These are phyloP conservation scores for Dryocosmus kuriphilus DNA, from an alignment of 2,888 invertebrate genomes.

Conservation along the genomic window DNA sequence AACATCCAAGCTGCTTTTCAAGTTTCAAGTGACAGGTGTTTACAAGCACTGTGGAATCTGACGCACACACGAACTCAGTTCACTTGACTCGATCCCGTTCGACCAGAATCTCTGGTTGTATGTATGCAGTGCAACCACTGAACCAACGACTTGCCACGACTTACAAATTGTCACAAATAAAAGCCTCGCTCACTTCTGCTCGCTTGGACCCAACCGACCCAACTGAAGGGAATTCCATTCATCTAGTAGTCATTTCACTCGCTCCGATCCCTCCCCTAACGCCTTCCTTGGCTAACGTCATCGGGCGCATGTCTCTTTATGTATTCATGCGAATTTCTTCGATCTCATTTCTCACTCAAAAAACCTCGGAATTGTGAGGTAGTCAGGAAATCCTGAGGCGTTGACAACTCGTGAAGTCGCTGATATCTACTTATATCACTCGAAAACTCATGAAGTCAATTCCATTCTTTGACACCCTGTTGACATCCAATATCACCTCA, in stretches of 20 bases:
- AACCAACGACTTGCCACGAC: conserved; percentile 11
- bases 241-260: conserved; percentile 44
- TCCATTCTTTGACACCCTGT: too few species aligned
- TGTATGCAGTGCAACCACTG: neutral
- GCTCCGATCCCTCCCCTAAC: conserved; percentile 42
- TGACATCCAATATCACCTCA: too few species aligned
- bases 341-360: neutral
- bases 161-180: conserved; percentile 30
- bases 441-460: too few species aligned
- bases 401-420: too few species aligned
- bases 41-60: conserved; percentile 27
- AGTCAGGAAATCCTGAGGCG: neutral
- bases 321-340: conserved; percentile 13
- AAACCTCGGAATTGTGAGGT: neutral
- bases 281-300: conserved; percentile 37
- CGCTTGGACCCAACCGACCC: conserved; percentile 40
- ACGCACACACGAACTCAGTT: conserved; percentile 15
- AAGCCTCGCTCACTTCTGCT: conserved; percentile 14
- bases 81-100: conserved; percentile 21
- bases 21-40: conserved; percentile 24
- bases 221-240: conserved; percentile 51
- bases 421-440: too few species aligned
- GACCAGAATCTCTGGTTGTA: conserved; percentile 5
- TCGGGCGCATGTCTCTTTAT: conserved; percentile 55
- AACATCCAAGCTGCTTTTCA: neutral